phyloP scores from a whole-genome alignment of 2,113 vertebrate species.

The Athene cunicularia region DNA sequence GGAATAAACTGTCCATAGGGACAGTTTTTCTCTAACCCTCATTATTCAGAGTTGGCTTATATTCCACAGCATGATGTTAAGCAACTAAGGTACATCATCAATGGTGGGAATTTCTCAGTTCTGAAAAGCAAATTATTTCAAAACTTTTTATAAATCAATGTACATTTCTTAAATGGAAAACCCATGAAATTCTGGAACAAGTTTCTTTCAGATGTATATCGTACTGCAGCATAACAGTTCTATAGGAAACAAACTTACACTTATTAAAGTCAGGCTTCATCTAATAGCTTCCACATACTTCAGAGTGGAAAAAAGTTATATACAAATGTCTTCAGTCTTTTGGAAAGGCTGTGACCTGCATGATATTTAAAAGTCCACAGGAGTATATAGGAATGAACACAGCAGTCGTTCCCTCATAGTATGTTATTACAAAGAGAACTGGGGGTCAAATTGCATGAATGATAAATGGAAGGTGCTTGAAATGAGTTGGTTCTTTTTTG shows the following conservation, averaged over 20 bases:
- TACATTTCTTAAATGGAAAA: not conserved
- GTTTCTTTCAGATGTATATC: not conserved
- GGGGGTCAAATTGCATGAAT: constrained; percentile 89
- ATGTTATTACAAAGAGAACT: constrained; percentile 93
- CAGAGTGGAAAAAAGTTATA: constrained; percentile 71
- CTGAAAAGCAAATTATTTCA: not conserved
- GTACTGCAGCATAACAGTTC: not conserved
- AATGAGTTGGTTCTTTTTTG: constrained; percentile 86
- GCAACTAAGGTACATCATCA: constrained; percentile 31
- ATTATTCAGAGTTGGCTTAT: constrained; percentile 38
- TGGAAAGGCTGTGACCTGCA: constrained; percentile 79
- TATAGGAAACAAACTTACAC: constrained; percentile 28
- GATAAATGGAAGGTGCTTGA: constrained; percentile 91
- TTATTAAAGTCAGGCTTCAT: constrained; percentile 65
- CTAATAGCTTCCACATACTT: constrained; percentile 59
- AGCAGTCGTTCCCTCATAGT: constrained; percentile 87
- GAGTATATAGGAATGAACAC: constrained; percentile 84
- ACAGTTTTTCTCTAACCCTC: not conserved
- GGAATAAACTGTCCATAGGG: not conserved
- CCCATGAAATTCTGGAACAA: not conserved
- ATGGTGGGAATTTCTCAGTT: not conserved
- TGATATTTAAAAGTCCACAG: constrained; percentile 82
- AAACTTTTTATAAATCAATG: not conserved
- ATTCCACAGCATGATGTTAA: constrained; percentile 34
- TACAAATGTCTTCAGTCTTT: constrained; percentile 77